Percentiles rank a stretch among this genome's conserved stretches.
These are phyloP conservation scores for Haemorhous mexicanus DNA, from an alignment of 2,113 vertebrate genomes.

Conservation along the genomic window DNA sequence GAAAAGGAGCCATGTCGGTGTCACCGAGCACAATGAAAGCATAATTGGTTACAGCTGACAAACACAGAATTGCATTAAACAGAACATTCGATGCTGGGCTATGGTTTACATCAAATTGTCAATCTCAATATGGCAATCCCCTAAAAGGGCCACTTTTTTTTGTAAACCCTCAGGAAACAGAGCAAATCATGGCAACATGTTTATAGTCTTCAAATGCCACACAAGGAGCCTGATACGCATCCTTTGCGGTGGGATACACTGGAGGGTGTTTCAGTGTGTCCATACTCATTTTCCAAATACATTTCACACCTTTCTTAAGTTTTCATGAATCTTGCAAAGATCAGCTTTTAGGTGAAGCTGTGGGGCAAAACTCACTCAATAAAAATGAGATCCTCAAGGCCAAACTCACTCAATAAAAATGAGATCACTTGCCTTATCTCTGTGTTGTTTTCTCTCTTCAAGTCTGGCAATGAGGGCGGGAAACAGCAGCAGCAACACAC, in stretches of 20 bases:
- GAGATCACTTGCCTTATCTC: not conserved
- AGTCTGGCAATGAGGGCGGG: not conserved
- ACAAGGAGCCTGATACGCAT: slow-evolving; percentile 64
- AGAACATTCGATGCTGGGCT: slow-evolving; percentile 56
- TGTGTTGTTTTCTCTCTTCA: not conserved
- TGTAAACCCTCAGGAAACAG: slow-evolving; percentile 66
- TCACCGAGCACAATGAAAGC: slow-evolving; percentile 60
- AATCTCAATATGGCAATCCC: slow-evolving; percentile 70
- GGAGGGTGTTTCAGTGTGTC: slow-evolving; percentile 37
- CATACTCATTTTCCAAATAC: slow-evolving; percentile 66
- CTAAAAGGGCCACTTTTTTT: slow-evolving; percentile 38
- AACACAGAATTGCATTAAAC: slow-evolving; percentile 56
- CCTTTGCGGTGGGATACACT: slow-evolving; percentile 58
- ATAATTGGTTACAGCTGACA: slow-evolving; percentile 74
- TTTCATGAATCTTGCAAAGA: not conserved
- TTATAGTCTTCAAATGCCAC: slow-evolving; percentile 74
- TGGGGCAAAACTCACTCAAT: not conserved
- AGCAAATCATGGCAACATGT: slow-evolving; percentile 75
- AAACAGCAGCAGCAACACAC: not conserved
- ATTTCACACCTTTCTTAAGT: not conserved
- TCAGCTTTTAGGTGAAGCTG: not conserved
- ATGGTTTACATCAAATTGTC: slow-evolving; percentile 84
- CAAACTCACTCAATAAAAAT: not conserved
- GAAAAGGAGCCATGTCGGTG: slow-evolving; percentile 42
- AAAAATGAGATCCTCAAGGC: not conserved